These are phyloP conservation scores for Venustaconcha ellipsiformis DNA, from an alignment of 1,140 invertebrate species.

Conservation along the genomic window DNA sequence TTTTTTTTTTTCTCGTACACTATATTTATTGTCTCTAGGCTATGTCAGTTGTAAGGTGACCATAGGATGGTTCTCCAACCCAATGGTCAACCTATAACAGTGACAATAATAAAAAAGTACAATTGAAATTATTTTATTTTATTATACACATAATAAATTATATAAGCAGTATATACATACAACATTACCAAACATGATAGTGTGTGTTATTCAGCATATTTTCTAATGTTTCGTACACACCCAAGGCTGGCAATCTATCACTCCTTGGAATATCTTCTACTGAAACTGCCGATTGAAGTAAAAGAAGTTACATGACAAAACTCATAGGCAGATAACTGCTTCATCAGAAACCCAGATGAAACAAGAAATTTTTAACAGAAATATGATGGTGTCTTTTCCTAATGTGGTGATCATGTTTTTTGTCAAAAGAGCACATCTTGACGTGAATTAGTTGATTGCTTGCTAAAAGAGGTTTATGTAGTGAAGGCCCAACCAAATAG, in stretches of 20 bases:
- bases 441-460: slow-evolving; percentile 6
- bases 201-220: slow-evolving; percentile 8
- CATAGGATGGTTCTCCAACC: too few species aligned
- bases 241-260: slow-evolving; percentile 1
- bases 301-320: slow-evolving; percentile 1
- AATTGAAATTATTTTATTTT: too few species aligned
- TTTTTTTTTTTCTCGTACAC: too few species aligned
- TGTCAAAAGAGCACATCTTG: not conserved
- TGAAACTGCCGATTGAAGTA: not conserved
- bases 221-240: slow-evolving; percentile 4
- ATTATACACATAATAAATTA: too few species aligned
- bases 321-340: slow-evolving; percentile 3
- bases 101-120: too few species aligned
- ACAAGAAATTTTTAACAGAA: slow-evolving; percentile 2
- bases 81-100: too few species aligned
- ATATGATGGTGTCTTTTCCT: not conserved
- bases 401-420: not conserved
- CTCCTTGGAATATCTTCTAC: not conserved
- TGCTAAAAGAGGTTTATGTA: not conserved
- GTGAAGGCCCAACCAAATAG: slow-evolving; percentile 2
- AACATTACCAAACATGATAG: slow-evolving; percentile 14
- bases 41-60: too few species aligned
- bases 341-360: not conserved
- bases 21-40: too few species aligned
- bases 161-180: slow-evolving; percentile 1